These are phyloP conservation scores for Leucophenga varia DNA, from an alignment of 1,140 invertebrate species.

Conservation along the genomic window DNA sequence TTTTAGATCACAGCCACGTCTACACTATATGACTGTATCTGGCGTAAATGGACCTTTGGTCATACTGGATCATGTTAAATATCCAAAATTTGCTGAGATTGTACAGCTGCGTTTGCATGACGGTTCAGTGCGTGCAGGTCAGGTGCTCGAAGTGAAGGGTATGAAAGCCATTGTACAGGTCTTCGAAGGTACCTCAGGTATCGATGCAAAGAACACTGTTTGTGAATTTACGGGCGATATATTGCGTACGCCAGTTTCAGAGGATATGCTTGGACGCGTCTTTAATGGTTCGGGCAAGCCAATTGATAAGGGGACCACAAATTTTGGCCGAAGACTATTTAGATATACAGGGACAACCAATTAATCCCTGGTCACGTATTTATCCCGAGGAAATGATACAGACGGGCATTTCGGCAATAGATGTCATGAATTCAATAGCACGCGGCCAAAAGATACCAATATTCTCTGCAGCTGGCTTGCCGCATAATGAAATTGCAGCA, in stretches of 20 bases:
- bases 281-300: conserved; percentile 98
- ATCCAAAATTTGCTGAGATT: conserved; percentile 97
- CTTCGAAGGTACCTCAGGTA: conserved; percentile 97
- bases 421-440: conserved; percentile 99
- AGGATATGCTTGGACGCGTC: conserved; percentile 97
- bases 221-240: conserved; percentile 99
- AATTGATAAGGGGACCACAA: conserved; percentile 95
- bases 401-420: conserved; percentile 97
- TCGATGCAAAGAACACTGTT: conserved; percentile 96
- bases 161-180: conserved; percentile 96
- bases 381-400: conserved; percentile 99
- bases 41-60: conserved; percentile 97
- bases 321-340: conserved; percentile 97
- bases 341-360: conserved; percentile 97
- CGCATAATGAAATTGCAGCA: conserved; percentile 98
- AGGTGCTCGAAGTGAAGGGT: conserved; percentile 97
- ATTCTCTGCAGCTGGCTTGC: conserved; percentile 97
- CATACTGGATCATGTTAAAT: conserved; percentile 97
- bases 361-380: conserved; percentile 97
- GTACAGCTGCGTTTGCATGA: conserved; percentile 90
- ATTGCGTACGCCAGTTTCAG: conserved; percentile 91
- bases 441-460: conserved; percentile 99
- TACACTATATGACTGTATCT: conserved; percentile 82
- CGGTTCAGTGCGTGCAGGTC: conserved; percentile 89
- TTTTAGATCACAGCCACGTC: too few species aligned